These are phyloP conservation scores for Priocnemis perturbator DNA, from an alignment of 2,888 invertebrate genomes.

Conservation along the genomic window DNA sequence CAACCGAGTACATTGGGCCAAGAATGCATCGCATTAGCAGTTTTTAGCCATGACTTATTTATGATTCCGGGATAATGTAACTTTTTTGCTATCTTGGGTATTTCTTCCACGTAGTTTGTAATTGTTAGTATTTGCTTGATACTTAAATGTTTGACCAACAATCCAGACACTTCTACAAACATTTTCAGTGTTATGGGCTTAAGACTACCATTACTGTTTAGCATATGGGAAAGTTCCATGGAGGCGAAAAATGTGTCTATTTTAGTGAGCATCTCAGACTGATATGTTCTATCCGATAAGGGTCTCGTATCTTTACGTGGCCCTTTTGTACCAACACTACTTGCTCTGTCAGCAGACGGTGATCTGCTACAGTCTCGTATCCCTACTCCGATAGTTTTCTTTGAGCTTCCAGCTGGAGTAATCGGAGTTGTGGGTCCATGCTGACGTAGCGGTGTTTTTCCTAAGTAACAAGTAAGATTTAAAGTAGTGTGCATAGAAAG, in stretches of 20 bases:
- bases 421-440: slow-evolving; percentile 43
- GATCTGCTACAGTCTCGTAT: slow-evolving; percentile 56
- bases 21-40: slow-evolving; percentile 79
- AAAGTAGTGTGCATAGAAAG: background rate
- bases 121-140: slow-evolving; percentile 58
- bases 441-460: slow-evolving; percentile 42
- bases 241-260: slow-evolving; percentile 64
- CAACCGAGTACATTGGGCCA: slow-evolving; percentile 79
- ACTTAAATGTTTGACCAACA: slow-evolving; percentile 59
- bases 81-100: slow-evolving; percentile 77
- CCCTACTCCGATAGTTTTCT: slow-evolving; percentile 5
- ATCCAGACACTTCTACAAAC: slow-evolving; percentile 64
- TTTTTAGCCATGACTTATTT: slow-evolving; percentile 79
- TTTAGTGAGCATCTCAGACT: slow-evolving; percentile 61
- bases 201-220: slow-evolving; percentile 66
- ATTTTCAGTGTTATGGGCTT: slow-evolving; percentile 68
- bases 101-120: slow-evolving; percentile 71
- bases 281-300: slow-evolving; percentile 66
- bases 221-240: slow-evolving; percentile 49
- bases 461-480: slow-evolving; percentile 25
- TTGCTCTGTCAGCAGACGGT: slow-evolving; percentile 65
- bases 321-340: slow-evolving; percentile 52
- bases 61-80: slow-evolving; percentile 78
- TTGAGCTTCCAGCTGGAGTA: slow-evolving; percentile 36
- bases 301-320: slow-evolving; percentile 66